Evolutionary conservation across 2,113 vertebrate genomes (phyloP), one percentile per base, ranked within the genome.

Genomic region (Elachura formosa): DNA sequence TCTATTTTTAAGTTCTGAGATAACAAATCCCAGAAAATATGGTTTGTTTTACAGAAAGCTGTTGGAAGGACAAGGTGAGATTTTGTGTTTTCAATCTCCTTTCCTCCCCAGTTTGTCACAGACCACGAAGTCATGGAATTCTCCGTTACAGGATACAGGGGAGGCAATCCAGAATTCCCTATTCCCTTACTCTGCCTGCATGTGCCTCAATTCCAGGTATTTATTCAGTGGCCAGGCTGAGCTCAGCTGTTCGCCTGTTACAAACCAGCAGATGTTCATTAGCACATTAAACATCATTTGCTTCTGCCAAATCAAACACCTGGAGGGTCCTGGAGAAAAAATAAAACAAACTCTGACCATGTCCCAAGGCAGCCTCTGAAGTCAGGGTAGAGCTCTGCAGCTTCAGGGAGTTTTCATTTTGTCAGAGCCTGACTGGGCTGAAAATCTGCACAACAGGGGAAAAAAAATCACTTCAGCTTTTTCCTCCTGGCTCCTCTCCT

Each of bases 1-100:
- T 19, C 89, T 75, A 55, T 71, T 93, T 92, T 93, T 68, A 84
- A 77, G 11, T 46, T n/a, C 80, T 89, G 64, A 92, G 54, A 36
- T 61, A 90, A 80, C 20, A 66, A 83, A 73, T 69, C 74, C 76
- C 80, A 77, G 26, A 36, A 73, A 8, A 40, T 4, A 8, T 16
- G n/a, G 40, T 66, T 51, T 81, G 43, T 49, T 92, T 83, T 62
- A 67, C 0, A 38, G 21, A 56, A 67, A 40, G 10, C 2, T 3
- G 4, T 26, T 78, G 22, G 22, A n/a, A 23, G 38, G 86, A 46
- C 46, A 58, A 85, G 59, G 34, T 76, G 46, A 25, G 6, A 62
- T 21, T 48, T 20, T 8, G 3, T 9, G 31, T 21, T 59, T 68
- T 68, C 34, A 3, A 5, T 12, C 17, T 55, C 48, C 25, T 52